phyloP scores from a whole-genome alignment of 2,113 vertebrate genomes.

The Pan troglodytes region DNA sequence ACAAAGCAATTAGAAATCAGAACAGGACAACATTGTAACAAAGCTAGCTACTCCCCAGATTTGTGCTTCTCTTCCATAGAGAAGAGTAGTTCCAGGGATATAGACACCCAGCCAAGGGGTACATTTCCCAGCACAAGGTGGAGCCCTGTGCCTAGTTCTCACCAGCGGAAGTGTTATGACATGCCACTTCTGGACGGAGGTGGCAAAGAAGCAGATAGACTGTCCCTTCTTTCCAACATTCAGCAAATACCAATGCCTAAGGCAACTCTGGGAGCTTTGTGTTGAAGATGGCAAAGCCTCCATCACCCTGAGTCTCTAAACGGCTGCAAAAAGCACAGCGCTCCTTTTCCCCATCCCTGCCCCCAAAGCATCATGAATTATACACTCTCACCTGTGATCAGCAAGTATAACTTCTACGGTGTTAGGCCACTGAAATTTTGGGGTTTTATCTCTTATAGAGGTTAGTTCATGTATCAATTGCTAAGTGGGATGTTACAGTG shows the following conservation, averaged over 20 bases:
- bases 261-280: neutral
- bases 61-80: neutral
- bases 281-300: neutral
- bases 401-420: neutral
- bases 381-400: neutral
- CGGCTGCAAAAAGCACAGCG: neutral
- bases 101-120: neutral
- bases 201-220: neutral
- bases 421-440: neutral
- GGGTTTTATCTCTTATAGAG: neutral
- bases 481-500: neutral
- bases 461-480: neutral
- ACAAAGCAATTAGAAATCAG: neutral
- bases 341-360: neutral
- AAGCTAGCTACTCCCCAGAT: neutral
- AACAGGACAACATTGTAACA: neutral
- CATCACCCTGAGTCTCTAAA: neutral
- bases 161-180: neutral
- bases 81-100: neutral
- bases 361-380: neutral
- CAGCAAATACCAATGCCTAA: neutral
- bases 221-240: neutral
- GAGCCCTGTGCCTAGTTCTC: constrained; percentile 31
- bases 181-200: neutral
- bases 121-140: neutral